These are phyloP conservation scores for Endotricha flammealis DNA, from an alignment of 2,888 invertebrate genomes.

Conservation along the genomic window DNA sequence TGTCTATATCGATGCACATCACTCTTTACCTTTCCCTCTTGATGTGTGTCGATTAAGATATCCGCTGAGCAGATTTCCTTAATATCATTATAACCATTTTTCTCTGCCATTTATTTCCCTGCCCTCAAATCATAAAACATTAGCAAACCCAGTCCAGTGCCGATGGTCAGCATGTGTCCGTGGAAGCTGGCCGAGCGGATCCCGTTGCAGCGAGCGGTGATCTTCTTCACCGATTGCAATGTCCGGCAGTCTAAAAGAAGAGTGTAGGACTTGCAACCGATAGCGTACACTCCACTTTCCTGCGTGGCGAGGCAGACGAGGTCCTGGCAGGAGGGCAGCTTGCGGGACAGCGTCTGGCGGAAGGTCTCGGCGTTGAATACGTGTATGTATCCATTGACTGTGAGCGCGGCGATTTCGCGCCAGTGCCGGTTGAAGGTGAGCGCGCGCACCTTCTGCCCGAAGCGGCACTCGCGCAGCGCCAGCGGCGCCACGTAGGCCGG, in stretches of 20 bases:
- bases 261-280: too few species aligned
- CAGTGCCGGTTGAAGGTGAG: conserved; percentile 91
- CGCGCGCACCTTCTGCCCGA: conserved; percentile 88
- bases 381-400: conserved; percentile 95
- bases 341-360: conserved; percentile 90
- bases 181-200: conserved; percentile 95
- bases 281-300: too few species aligned
- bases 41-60: too few species aligned
- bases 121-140: conserved; percentile 96
- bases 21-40: too few species aligned
- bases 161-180: conserved; percentile 93
- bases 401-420: conserved; percentile 93
- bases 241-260: too few species aligned
- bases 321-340: conserved; percentile 93
- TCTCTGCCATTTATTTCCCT: too few species aligned
- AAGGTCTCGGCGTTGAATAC: conserved; percentile 95
- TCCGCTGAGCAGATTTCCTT: too few species aligned
- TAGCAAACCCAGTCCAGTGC: conserved; percentile 92
- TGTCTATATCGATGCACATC: too few species aligned
- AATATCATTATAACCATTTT: too few species aligned
- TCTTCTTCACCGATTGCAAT: conserved; percentile 87
- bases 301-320: conserved; percentile 93
- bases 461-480: conserved; percentile 85
- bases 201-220: conserved; percentile 92
- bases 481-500: too few species aligned